Evolutionary conservation across 2,888 invertebrate genomes (phyloP).

Genomic region (Eupithecia exiguata): DNA sequence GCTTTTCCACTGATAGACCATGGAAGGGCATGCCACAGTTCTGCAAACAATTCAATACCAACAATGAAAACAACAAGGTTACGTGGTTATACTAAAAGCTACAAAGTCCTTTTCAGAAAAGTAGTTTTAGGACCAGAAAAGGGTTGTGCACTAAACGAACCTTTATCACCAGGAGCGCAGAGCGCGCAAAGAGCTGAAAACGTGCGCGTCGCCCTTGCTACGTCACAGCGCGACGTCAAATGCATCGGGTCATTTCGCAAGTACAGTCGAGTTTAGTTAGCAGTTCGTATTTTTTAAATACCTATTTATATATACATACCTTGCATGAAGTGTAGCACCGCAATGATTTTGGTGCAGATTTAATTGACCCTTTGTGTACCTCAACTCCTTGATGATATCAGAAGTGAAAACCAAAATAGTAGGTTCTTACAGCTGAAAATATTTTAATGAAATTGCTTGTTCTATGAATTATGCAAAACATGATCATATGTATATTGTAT

Average conservation of each 20-base stretch:
- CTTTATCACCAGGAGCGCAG: constrained; percentile 73
- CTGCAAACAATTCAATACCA: not conserved
- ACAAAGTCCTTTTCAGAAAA: constrained; percentile 58
- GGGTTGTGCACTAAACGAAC: constrained; percentile 74
- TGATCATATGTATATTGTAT: too few relatives aligned
- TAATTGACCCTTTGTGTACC: not conserved
- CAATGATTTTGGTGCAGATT: not conserved
- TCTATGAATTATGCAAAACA: too few relatives aligned
- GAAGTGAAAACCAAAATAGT: not conserved
- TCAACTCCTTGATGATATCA: not conserved
- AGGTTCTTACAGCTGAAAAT: not conserved
- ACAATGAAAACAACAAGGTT: not conserved
- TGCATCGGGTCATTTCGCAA: constrained; percentile 60
- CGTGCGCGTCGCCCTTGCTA: constrained; percentile 59
- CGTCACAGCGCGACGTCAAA: constrained; percentile 54
- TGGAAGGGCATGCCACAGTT: not conserved
- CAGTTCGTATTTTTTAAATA: not conserved
- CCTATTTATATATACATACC: not conserved
- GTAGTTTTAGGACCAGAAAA: constrained; percentile 72
- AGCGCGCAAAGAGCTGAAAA: constrained; percentile 55
- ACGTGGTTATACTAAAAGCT: constrained; percentile 53
- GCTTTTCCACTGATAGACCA: not conserved
- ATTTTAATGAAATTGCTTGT: not conserved
- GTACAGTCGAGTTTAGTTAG: constrained; percentile 43
- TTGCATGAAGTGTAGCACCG: not conserved